Conservation (phyloP, 2,888 invertebrate species). For the Proisotoma minuta region DNA sequence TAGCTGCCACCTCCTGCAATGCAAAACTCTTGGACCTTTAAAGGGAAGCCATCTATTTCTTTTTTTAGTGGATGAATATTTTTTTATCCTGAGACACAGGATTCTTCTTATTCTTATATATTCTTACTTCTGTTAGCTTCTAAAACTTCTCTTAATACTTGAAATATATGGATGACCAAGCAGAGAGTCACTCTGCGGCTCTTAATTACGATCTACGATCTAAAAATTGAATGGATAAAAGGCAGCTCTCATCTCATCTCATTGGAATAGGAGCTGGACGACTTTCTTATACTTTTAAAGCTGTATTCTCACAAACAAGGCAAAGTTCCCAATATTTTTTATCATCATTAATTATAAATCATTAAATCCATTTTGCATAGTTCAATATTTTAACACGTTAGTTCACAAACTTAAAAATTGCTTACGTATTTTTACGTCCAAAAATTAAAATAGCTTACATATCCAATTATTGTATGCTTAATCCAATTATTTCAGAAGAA, state of each 20-base stretch:
- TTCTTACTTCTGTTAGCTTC: slow-evolving; percentile 11
- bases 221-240: not conserved
- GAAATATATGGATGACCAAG: not conserved
- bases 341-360: too few relatives aligned
- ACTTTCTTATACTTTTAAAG: not conserved
- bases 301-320: not conserved
- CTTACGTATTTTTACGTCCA: too few relatives aligned
- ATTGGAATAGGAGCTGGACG: not conserved
- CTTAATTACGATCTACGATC: not conserved
- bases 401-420: too few relatives aligned
- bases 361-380: too few relatives aligned
- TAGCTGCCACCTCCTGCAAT: slow-evolving; percentile 5
- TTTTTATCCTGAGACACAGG: slow-evolving; percentile 16
- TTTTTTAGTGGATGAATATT: slow-evolving; percentile 4
- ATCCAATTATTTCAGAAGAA: too few relatives aligned
- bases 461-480: too few relatives aligned
- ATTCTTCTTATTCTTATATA: slow-evolving; percentile 12
- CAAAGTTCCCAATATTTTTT: not conserved
- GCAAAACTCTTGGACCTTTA: not conserved
- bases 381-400: too few relatives aligned
- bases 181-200: slow-evolving; percentile 42
- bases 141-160: slow-evolving; percentile 18
- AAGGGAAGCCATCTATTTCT: not conserved
- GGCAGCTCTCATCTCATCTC: not conserved
- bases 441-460: too few relatives aligned